Base-by-base conservation (phyloP, 1,140 invertebrate genomes). In the Aphis craccivora region DNA sequence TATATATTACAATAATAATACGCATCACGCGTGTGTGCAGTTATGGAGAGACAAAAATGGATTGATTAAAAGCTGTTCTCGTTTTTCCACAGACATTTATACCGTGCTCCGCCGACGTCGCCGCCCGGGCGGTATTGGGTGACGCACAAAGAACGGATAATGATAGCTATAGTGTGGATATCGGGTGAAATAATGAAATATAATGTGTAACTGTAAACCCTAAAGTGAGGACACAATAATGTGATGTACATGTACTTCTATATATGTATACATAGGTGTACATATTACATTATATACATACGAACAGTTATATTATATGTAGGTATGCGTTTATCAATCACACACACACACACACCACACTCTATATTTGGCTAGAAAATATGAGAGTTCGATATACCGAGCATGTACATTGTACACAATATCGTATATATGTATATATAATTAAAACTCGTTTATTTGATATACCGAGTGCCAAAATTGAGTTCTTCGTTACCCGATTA, bases 11-110 rank as follows among this genome's bases (percentile, higher is more conserved):
- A 37, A 83, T 2, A 86, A 45, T 45, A 45, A 43, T n/a, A 87
- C 60, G 30, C 60, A 89, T 67, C 14, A 94, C 94, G 48, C 95
- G 95, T 48, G 51, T 43, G 11, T 14, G 37, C 9, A 43, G 25
- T 37, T 55, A 43, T 51, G 30, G 45, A 48, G 23, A 93, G 48
- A 53, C 81, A 55, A 93, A 83, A 93, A 84, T 86, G 91, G 91
- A 93, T 93, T 93, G 91, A 93, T 93, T 93, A 93, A 93, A 91
- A 93, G 76, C 67, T 37, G 60, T 91, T 91, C 67, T 93, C 81
- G 76, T 86, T 93, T 93, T 93, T n/a, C 91, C 25, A 20, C 43
- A 92, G 90, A 90, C 67, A 40, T 76, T 92, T 83, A 76, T 92
- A 81, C 51, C 23, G 48, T 43, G 23, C 30, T 51, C 8, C 35